Evolutionary conservation across 2,113 vertebrate species (phyloP).

Genomic region (Andinoacara biseriatus): DNA sequence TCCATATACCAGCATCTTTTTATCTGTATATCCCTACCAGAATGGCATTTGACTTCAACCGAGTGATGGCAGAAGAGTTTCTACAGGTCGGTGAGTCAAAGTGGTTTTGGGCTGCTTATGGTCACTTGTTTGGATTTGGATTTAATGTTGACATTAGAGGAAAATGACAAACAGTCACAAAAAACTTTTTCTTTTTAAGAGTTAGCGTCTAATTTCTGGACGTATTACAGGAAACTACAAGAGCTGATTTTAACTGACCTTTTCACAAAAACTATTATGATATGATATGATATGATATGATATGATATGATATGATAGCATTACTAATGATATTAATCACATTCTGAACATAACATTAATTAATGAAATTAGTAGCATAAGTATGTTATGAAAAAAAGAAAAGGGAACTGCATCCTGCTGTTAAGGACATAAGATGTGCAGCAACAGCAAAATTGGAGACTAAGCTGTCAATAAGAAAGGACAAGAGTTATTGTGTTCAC

Average conservation of each 20-base stretch:
- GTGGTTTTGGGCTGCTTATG: not conserved
- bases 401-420: not conserved
- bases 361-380: not conserved
- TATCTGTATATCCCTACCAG: conserved; percentile 4
- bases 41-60: conserved; percentile 10
- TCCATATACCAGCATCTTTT: conserved; percentile 24
- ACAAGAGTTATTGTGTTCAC: not conserved
- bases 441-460: not conserved
- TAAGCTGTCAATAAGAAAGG: not conserved
- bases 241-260: not conserved
- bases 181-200: not conserved
- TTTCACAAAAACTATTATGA: not conserved
- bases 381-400: not conserved
- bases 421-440: not conserved
- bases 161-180: not conserved
- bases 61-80: conserved; percentile 2
- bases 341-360: not conserved
- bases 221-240: not conserved
- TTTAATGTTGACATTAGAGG: no score
- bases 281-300: not conserved
- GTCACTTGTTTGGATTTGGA: not conserved
- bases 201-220: not conserved
- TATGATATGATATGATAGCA: not conserved
- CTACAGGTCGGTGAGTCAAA: not conserved
- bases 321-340: not conserved